Base-by-base conservation (phyloP, 2,797 vertebrate genomes). In the Sandelia bainsii region DNA sequence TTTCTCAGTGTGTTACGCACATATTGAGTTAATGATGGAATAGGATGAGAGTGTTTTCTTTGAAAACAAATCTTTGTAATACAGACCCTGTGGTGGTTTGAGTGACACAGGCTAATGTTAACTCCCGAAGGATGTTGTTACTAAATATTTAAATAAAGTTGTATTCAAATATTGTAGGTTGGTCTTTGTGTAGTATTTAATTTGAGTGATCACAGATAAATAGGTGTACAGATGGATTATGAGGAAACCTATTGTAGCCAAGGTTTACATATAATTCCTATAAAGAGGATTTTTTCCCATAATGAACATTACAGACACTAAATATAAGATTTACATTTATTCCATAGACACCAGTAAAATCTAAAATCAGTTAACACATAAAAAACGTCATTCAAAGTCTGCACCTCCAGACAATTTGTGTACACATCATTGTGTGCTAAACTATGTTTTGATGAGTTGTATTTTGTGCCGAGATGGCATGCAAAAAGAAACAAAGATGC, bases 271-370 rank as follows among this genome's bases (percentile, higher is more conserved):
- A 20, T 20, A 10, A n/a, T 20, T n/a, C 8, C 22, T 45, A 8
- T 22, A 7, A 45, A 42, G 49, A 48, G 1, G 9, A 17, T 34
- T 14, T 39, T n/a, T 6, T 37, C 49, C 51, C 22, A 75, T 27
- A 60, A 73, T 61, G 10, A 77, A 61, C 19, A 50, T 62, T 66
- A 73, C 62, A 72, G 58, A 69, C 72, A 61, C 34, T 53, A 64
- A 68, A 75, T 68, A 77, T 86, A 85, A 88, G 25, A 72, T 77
- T 70, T 22, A 25, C 40, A 78, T 89, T 91, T 92, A 92, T 88
- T 92, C 62, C 63, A 27, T 67, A 70, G 68, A 73, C 62, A 62
- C 8, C 5, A 52, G 48, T 81, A 58, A 80, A 79, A 68, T 50
- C 22, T 23, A 64, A 86, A 79, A 69, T 62, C 16, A 75, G 25